Conservation (phyloP, 1,140 invertebrate genomes). For the Calycopis cecrops region DNA sequence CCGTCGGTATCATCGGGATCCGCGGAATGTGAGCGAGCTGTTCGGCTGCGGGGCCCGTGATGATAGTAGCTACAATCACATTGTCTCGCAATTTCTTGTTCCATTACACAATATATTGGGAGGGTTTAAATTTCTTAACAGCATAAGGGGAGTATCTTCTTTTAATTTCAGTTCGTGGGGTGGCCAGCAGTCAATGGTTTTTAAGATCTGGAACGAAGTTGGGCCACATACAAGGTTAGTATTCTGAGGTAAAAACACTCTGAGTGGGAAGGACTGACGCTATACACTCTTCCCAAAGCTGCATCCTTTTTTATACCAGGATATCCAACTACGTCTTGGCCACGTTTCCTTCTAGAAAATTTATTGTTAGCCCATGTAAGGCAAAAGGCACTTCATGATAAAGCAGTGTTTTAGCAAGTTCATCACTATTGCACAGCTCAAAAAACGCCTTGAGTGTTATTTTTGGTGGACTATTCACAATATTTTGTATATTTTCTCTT, state of each 20-base stretch:
- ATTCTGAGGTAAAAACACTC: slow-evolving; percentile 23
- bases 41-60: too few species aligned
- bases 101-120: too few species aligned
- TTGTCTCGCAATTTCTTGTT: too few species aligned
- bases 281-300: slow-evolving; percentile 26
- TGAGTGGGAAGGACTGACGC: slow-evolving; percentile 13
- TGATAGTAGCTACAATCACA: too few species aligned
- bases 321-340: too few species aligned
- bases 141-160: too few species aligned
- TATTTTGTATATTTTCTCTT: slow-evolving; percentile 17
- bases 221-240: slow-evolving; percentile 25
- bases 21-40: too few species aligned
- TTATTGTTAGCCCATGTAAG: slow-evolving; percentile 39
- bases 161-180: too few species aligned
- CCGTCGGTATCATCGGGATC: too few species aligned
- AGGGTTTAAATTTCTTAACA: too few species aligned
- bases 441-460: slow-evolving; percentile 66
- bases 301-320: too few species aligned
- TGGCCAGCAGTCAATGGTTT: slow-evolving; percentile 29
- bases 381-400: slow-evolving; percentile 55
- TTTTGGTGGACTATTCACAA: slow-evolving; percentile 33
- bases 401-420: slow-evolving; percentile 49
- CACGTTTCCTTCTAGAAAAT: slow-evolving; percentile 26
- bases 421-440: slow-evolving; percentile 39
- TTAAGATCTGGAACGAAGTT: slow-evolving; percentile 25